Evolutionary conservation across 2,888 invertebrate genomes (phyloP).

Genomic region (Malthinus seriepunctatus): DNA sequence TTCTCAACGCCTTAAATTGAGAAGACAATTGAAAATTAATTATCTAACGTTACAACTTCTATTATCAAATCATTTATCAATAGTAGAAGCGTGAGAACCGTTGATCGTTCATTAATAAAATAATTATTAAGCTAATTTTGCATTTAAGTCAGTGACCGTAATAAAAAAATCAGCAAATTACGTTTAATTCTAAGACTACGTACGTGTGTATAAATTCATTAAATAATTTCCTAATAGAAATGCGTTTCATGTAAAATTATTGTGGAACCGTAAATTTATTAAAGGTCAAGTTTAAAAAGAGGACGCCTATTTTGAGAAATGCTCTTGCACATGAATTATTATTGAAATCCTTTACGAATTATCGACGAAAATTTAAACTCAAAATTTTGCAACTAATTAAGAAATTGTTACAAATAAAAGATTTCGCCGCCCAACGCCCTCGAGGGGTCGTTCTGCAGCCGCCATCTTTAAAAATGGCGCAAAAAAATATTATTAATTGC

Average conservation of each 20-base stretch:
- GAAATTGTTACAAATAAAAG: too few species aligned
- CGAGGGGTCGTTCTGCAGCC: too few species aligned
- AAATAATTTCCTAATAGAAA: background rate
- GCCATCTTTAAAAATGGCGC: too few species aligned
- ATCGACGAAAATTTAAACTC: too few species aligned
- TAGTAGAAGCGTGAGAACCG: conserved; percentile 7
- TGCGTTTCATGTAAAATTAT: too few species aligned
- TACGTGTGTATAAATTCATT: too few species aligned
- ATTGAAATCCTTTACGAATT: too few species aligned
- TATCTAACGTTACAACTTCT: background rate
- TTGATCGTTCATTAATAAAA: conserved; percentile 11
- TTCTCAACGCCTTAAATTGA: background rate
- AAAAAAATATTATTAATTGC: too few species aligned
- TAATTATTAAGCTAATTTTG: conserved; percentile 10
- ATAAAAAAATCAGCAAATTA: conserved; percentile 9
- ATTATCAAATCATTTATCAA: background rate
- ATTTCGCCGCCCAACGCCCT: too few species aligned
- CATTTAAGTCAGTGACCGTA: conserved; percentile 12
- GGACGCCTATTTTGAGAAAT: conserved; percentile 11
- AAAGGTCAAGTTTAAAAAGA: conserved; percentile 14
- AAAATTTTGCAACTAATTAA: too few species aligned
- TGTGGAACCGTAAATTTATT: background rate
- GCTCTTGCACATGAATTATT: background rate
- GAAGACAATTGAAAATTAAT: background rate
- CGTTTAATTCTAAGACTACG: background rate